A percentile compares a stretch with the other conserved stretches of the same genome.
Evolutionary conservation across 2,797 vertebrate species (phyloP).

Genomic region (Chiroxiphia lanceolata): DNA sequence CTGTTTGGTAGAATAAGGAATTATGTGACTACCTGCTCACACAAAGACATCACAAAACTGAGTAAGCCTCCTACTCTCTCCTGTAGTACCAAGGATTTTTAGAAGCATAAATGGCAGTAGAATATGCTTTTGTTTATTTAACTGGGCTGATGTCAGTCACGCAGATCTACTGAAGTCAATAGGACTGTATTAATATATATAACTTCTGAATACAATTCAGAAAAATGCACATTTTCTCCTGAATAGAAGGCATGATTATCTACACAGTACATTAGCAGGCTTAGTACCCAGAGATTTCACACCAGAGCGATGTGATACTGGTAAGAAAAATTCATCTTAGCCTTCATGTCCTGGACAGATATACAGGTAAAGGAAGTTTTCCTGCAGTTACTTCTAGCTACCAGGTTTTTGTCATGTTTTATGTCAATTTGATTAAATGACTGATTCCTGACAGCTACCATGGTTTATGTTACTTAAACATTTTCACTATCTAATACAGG

Average conservation of each 20-base stretch:
- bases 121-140: background rate
- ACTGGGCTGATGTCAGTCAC: background rate
- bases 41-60: background rate
- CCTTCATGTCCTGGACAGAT: background rate
- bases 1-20: background rate
- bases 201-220: background rate
- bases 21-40: background rate
- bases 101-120: background rate
- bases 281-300: background rate
- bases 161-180: background rate
- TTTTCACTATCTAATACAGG: slow-evolving; percentile 42
- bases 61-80: background rate
- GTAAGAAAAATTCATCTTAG: background rate
- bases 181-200: background rate
- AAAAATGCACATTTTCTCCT: background rate
- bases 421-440: slow-evolving; percentile 60
- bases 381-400: slow-evolving; percentile 46
- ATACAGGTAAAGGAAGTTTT: slow-evolving; percentile 2
- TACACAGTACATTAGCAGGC: background rate
- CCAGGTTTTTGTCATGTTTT: slow-evolving; percentile 50
- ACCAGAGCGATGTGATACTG: background rate
- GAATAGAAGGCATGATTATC: background rate
- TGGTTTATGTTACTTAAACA: slow-evolving; percentile 65
- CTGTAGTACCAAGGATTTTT: background rate
- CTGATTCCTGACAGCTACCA: slow-evolving; percentile 11